A percentile compares a stretch with the other conserved stretches of the same genome.
These are phyloP conservation scores for Ornithoptera alexandrae DNA, from an alignment of 2,888 invertebrate species.

Conservation along the genomic window DNA sequence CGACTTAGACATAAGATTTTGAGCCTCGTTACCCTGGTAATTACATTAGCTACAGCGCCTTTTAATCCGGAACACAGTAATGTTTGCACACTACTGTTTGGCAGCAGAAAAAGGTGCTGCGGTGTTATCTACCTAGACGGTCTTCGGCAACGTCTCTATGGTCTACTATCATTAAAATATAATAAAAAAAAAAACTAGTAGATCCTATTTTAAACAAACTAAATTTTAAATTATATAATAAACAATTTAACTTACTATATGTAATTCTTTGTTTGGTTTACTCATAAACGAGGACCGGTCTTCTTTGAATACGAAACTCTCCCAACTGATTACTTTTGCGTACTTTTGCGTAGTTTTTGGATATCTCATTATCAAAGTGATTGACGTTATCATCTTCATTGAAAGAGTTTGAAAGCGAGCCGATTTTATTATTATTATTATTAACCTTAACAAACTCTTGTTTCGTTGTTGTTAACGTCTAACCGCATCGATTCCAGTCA, in stretches of 20 bases:
- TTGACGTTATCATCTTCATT: conserved; percentile 41
- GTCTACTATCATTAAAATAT: too few species aligned
- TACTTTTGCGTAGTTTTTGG: conserved; percentile 26
- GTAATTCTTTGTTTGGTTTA: not conserved
- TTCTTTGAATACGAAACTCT: conserved; percentile 16
- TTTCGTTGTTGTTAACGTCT: not conserved
- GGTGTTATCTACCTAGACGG: too few species aligned
- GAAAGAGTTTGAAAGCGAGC: conserved; percentile 29
- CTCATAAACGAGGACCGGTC: conserved; percentile 5
- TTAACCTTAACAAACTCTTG: not conserved
- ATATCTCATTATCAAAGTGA: conserved; percentile 35
- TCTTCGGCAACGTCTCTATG: too few species aligned
- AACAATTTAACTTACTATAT: conserved; percentile 5
- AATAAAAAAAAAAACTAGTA: too few species aligned
- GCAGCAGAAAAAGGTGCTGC: too few species aligned
- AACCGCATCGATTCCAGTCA: not conserved
- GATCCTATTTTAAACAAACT: not conserved
- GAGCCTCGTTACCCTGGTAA: too few species aligned
- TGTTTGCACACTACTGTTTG: too few species aligned
- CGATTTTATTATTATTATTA: conserved; percentile 23
- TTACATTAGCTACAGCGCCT: too few species aligned
- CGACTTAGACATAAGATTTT: too few species aligned
- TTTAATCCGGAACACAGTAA: too few species aligned
- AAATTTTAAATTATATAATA: not conserved
- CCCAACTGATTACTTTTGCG: conserved; percentile 21